Base-by-base conservation (phyloP, 2,888 invertebrate genomes). In the Carabus problematicus region DNA sequence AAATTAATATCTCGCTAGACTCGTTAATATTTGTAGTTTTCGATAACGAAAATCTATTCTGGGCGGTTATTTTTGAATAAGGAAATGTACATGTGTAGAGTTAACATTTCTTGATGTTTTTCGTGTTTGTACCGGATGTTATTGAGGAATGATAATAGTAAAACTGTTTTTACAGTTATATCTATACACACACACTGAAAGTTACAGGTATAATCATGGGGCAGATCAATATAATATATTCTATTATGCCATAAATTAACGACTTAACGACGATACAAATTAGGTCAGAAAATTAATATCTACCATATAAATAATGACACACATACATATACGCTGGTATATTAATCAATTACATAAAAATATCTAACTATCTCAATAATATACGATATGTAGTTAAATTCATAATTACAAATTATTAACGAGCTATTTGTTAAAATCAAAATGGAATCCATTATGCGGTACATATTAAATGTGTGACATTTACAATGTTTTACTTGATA, bases 281-380 rank as follows among this genome's bases (percentile, higher is more conserved):
- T 63, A 12, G 63, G 63, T 63, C 54, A 63, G 63, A 63, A 63
- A 63, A 63, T 63, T 63, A 63, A 63, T 63, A 63, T 63, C 54
- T 29, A 29, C 63, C 54, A 19, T 63, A 54, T 40, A 39, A 41
- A 41, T 63, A 63, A 63, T 63, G 63, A 63, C 63, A 63, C 62
- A 18, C 6, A 29, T 6, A 6, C 6, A 29, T 29, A 29, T 29
- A 29, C 6, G 6, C 29, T 3, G 3, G 6, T 6, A 29, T 29
- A 29, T 29, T 29, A 29, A 6, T 52, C 63, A 63, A 63, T 63
- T 63, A 63, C 41, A 63, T 63, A 63, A 63, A 63, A 63, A 63
- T 63, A 42, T 63, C 52, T 9, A 41, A 63, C 52, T 63, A 63
- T 54, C 29, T 29, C 29, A 29, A 29, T 29, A 63, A 63, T 63